These are phyloP conservation scores for Tuberolachnus salignus DNA, from an alignment of 2,888 invertebrate species.

Conservation along the genomic window DNA sequence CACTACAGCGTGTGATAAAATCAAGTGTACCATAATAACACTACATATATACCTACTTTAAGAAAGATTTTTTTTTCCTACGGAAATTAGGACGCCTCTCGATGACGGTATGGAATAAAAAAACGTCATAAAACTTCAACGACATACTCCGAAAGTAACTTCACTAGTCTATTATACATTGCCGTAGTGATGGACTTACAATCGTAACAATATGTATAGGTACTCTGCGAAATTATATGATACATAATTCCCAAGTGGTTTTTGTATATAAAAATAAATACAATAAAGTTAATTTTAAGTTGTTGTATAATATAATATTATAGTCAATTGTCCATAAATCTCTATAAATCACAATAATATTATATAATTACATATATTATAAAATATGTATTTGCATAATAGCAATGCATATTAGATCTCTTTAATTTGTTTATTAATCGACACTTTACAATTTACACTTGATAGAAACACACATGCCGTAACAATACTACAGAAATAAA, in stretches of 20 bases:
- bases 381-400: neutral
- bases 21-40: slow-evolving; percentile 7
- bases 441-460: too few relatives aligned
- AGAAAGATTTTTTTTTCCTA: slow-evolving; percentile 25
- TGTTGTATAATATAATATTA: neutral
- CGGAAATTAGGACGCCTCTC: slow-evolving; percentile 26
- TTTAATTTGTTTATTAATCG: too few relatives aligned
- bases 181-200: slow-evolving; percentile 11
- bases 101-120: neutral
- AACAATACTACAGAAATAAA: too few relatives aligned
- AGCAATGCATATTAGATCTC: neutral
- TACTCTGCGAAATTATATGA: slow-evolving; percentile 18
- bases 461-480: too few relatives aligned
- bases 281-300: slow-evolving; percentile 21
- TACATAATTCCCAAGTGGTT: slow-evolving; percentile 10
- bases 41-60: neutral
- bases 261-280: slow-evolving; percentile 14
- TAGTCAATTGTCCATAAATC: slow-evolving; percentile 4
- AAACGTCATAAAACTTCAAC: slow-evolving; percentile 37
- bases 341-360: slow-evolving; percentile 1
- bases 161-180: slow-evolving; percentile 10
- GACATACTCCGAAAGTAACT: slow-evolving; percentile 19
- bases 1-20: slow-evolving; percentile 22
- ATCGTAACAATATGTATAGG: neutral
- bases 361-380: neutral